These are phyloP conservation scores for Mimas tiliae DNA, from an alignment of 2,888 invertebrate species.

Conservation along the genomic window DNA sequence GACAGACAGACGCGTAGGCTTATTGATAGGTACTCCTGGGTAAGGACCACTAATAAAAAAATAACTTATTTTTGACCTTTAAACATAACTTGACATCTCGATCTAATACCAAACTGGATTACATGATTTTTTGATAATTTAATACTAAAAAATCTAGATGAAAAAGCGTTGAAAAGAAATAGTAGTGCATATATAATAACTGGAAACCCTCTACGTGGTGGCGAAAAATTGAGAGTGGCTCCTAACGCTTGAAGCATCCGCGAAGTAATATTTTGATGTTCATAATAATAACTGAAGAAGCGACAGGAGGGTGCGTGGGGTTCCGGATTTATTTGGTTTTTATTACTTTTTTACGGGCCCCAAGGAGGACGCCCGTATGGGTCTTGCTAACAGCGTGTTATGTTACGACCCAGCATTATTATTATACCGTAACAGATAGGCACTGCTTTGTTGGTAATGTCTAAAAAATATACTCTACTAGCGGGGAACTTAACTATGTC, in stretches of 20 bases:
- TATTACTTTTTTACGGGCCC: slow-evolving; percentile 81
- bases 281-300: slow-evolving; percentile 75
- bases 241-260: slow-evolving; percentile 44
- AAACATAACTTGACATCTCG: too few species aligned
- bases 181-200: slow-evolving; percentile 47
- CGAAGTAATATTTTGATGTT: slow-evolving; percentile 75
- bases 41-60: too few species aligned
- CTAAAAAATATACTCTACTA: slow-evolving; percentile 4
- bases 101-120: too few species aligned
- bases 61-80: too few species aligned
- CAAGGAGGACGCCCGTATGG: slow-evolving; percentile 56
- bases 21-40: too few species aligned
- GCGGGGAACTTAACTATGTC: neutral
- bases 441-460: slow-evolving; percentile 1
- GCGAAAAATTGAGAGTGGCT: slow-evolving; percentile 24
- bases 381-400: slow-evolving; percentile 59
- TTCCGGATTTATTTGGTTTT: slow-evolving; percentile 78
- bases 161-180: neutral
- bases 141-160: too few species aligned
- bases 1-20: too few species aligned
- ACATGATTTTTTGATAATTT: too few species aligned
- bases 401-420: slow-evolving; percentile 59
- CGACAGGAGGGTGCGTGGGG: slow-evolving; percentile 64
- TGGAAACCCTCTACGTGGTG: slow-evolving; percentile 46
- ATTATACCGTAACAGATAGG: slow-evolving; percentile 42